phyloP scores from a whole-genome alignment of 2,113 vertebrate species.

The Tilapia sparmanii region DNA sequence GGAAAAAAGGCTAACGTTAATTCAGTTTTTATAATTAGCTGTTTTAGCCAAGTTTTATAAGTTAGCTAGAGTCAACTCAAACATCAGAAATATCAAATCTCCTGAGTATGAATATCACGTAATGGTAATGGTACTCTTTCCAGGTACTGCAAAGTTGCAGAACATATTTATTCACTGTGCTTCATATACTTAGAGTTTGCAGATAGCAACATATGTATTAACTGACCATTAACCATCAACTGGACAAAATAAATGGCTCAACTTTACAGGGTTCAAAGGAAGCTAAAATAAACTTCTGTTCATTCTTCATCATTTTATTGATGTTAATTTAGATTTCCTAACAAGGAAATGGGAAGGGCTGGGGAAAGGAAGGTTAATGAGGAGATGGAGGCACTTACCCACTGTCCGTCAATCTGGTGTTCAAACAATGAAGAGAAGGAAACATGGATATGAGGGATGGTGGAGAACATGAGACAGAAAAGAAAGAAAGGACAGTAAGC shows the following conservation, averaged over 20 bases:
- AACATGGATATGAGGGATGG: constrained; percentile 49
- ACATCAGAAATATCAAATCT: not conserved
- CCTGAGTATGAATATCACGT: not conserved
- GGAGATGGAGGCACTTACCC: constrained; percentile 82
- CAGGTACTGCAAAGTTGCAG: not conserved
- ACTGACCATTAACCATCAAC: not conserved
- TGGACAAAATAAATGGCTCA: not conserved
- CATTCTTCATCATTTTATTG: not conserved
- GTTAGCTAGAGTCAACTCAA: not conserved
- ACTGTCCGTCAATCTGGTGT: constrained; percentile 85
- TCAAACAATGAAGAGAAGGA: constrained; percentile 64
- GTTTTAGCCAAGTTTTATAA: not conserved
- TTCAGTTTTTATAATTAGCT: not conserved
- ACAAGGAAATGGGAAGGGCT: not conserved
- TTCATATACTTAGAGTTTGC: not conserved
- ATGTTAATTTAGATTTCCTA: not conserved
- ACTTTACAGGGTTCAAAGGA: not conserved
- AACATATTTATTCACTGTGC: not conserved
- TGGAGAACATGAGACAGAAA: not conserved
- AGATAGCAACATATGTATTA: not conserved
- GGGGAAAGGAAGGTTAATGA: not conserved
- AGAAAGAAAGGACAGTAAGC: constrained; percentile 2
- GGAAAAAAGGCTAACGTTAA: not conserved
- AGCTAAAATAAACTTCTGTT: not conserved
- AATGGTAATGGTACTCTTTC: not conserved